These are phyloP conservation scores for Mya arenaria DNA, from an alignment of 1,140 invertebrate genomes.

Conservation along the genomic window DNA sequence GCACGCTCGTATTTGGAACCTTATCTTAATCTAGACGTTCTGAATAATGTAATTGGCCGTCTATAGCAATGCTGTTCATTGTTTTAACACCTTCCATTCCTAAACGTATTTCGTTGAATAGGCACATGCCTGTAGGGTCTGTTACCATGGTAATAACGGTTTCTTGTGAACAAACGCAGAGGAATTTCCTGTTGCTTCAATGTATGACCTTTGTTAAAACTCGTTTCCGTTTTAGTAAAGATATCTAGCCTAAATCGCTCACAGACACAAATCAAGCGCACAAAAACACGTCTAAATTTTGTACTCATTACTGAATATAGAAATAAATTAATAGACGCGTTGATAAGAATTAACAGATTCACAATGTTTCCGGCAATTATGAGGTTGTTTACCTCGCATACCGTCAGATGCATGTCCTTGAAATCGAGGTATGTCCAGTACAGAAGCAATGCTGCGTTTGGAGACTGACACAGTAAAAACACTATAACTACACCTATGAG, in stretches of 20 bases:
- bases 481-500: constrained; percentile 88
- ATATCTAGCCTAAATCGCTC: neutral
- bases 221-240: constrained; percentile 26
- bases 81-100: too few species aligned
- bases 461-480: constrained; percentile 88
- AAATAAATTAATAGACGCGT: constrained; percentile 88
- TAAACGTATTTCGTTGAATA: too few species aligned
- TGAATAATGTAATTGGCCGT: too few species aligned
- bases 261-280: constrained; percentile 83
- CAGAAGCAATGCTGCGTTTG: constrained; percentile 82
- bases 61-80: too few species aligned
- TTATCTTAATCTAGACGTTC: too few species aligned
- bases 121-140: too few species aligned
- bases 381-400: constrained; percentile 67
- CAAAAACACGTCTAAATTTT: constrained; percentile 88
- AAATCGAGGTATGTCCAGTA: constrained; percentile 51
- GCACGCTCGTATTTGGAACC: too few species aligned
- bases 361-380: constrained; percentile 86
- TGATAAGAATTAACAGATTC: constrained; percentile 87
- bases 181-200: too few species aligned
- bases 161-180: too few species aligned
- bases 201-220: constrained; percentile 15
- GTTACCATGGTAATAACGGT: too few species aligned
- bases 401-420: neutral
- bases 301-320: constrained; percentile 89